Evolutionary conservation across 1,140 invertebrate genomes (phyloP), one percentile per base, ranked within the genome.

Genomic region (Lethocerus indicus): DNA sequence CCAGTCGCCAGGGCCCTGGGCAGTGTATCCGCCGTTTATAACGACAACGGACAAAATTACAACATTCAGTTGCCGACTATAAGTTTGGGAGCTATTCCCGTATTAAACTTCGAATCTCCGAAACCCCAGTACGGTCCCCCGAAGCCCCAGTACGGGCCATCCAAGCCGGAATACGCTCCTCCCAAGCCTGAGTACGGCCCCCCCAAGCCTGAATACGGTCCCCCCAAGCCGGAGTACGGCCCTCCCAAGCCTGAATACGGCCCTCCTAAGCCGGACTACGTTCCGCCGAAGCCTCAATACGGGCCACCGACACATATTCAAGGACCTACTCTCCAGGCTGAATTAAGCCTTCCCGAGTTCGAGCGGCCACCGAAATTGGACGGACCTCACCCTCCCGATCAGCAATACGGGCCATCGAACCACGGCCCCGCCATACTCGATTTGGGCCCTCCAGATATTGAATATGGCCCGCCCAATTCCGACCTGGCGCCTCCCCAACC

Each of bases 1-100:
- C 83, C 83, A 3, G 74, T 87, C 55, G 52, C 56, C 20, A 48
- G 54, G 26, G 51, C 54, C 3, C 25, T 56, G 4, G 36, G 51
- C 24, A 24, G 29, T 21, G 21, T 44, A 1, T 51, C 47, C 26
- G 45, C 45, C 5, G 35, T 32, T 1, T 46, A 29, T 16, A 36
- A 39, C 1, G 41, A 32, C 18, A 24, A 45, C 26, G 52, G 43
- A 7, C 40, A 44, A 6, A 42, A 50, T 13, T 53, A 53, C 27
- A 25, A 47, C 9, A 37, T 53, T 13, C 47, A 53, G 20, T 35
- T 53, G 5, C 52, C 52, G 14, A 53, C 52, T 16, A 50, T 53
- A 1, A 48, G 48, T 40, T 5, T 53, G 1, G 12, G n/a, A 35
- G 39, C 50, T 14, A 13, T 52, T 6, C 32, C 50, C 35, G n/a